Evolutionary conservation across 2,113 vertebrate species (phyloP).

Genomic region (Megaceryle torquata): DNA sequence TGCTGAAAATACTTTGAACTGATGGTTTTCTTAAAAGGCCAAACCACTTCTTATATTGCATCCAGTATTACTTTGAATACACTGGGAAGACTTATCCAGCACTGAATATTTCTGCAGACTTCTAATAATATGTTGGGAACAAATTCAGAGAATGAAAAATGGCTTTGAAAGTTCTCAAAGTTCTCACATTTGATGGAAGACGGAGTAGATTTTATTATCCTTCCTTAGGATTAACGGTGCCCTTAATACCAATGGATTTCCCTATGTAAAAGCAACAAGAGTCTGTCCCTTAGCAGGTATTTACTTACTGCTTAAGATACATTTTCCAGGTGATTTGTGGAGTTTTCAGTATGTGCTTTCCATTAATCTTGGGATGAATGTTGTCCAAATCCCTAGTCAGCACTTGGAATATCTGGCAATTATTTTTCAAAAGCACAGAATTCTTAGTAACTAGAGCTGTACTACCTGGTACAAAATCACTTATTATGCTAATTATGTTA

Average conservation of each 20-base stretch:
- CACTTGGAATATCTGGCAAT: not conserved
- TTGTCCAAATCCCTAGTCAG: conserved; percentile 7
- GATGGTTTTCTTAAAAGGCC: conserved; percentile 51
- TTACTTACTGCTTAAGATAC: not conserved
- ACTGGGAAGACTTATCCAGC: not conserved
- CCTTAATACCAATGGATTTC: not conserved
- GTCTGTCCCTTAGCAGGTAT: not conserved
- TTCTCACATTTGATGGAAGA: not conserved
- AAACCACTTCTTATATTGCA: not conserved
- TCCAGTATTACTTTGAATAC: not conserved
- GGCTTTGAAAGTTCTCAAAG: conserved; percentile 1
- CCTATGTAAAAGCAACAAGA: not conserved
- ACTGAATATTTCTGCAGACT: conserved; percentile 17
- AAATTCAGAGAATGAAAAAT: conserved; percentile 32
- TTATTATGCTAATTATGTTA: not conserved
- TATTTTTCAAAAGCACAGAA: not conserved
- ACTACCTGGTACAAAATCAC: not conserved
- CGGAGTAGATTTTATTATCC: not conserved
- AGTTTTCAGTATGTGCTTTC: conserved; percentile 1
- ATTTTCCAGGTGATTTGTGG: conserved; percentile 27
- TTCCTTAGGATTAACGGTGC: not conserved
- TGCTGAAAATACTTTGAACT: conserved; percentile 63
- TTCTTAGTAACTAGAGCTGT: not conserved
- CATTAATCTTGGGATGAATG: conserved; percentile 1
- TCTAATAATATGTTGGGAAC: not conserved